phyloP scores from a whole-genome alignment of 1,140 invertebrate genomes.

The Zaprionus nigranus region DNA sequence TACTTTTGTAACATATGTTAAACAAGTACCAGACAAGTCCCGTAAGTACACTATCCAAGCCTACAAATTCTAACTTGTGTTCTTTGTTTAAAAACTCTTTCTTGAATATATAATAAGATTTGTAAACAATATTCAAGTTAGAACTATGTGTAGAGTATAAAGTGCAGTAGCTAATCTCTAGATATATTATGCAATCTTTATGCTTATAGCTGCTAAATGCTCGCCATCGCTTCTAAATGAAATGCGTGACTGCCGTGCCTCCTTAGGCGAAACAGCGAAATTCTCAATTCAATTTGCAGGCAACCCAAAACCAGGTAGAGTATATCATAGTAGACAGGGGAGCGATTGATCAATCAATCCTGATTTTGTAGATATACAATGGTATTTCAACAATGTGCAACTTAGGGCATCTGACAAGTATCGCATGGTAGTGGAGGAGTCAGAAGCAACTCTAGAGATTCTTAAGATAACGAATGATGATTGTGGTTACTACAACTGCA shows the following conservation, averaged over 20 bases:
- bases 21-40: background rate
- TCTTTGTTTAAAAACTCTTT: slow-evolving; percentile 7
- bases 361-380: slow-evolving; percentile 90
- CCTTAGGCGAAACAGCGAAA: slow-evolving; percentile 90
- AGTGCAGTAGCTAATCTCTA: slow-evolving; percentile 57
- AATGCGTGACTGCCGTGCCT: slow-evolving; percentile 89
- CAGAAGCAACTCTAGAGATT: slow-evolving; percentile 90
- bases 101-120: background rate
- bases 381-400: slow-evolving; percentile 94
- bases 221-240: slow-evolving; percentile 93
- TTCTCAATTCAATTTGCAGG: slow-evolving; percentile 93
- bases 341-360: slow-evolving; percentile 43
- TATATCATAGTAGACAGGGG: slow-evolving; percentile 35
- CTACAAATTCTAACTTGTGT: slow-evolving; percentile 7
- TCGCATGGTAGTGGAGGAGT: slow-evolving; percentile 88
- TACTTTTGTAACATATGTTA: slow-evolving; percentile 5
- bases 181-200: slow-evolving; percentile 65
- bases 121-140: background rate
- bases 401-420: slow-evolving; percentile 90
- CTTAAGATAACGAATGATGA: slow-evolving; percentile 88
- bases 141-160: slow-evolving; percentile 10
- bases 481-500: slow-evolving; percentile 94
- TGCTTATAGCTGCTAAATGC: slow-evolving; percentile 89
- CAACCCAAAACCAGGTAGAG: slow-evolving; percentile 92
- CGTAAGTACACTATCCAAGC: slow-evolving; percentile 57